phyloP scores from a whole-genome alignment of 2,888 invertebrate genomes.

The Limnephilus rhombicus region DNA sequence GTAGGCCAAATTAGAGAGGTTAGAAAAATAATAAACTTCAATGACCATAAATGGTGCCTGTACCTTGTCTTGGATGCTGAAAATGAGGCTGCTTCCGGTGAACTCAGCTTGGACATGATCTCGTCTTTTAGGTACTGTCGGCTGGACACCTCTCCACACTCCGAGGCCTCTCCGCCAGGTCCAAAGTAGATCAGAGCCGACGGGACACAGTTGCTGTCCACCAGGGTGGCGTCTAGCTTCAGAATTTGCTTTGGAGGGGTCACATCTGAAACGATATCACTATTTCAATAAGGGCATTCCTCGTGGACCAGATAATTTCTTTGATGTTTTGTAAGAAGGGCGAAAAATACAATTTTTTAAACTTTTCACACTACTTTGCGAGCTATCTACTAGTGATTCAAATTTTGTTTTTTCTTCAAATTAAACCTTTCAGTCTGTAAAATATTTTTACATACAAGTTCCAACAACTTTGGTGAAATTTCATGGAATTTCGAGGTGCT shows the following conservation, averaged over 20 bases:
- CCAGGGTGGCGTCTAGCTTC: conserved; percentile 79
- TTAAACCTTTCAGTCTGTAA: too few species aligned
- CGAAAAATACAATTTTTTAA: too few species aligned
- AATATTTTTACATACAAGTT: too few species aligned
- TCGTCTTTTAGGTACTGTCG: conserved; percentile 79
- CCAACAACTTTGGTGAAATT: too few species aligned
- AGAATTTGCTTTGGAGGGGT: conserved; percentile 89
- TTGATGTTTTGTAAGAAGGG: not conserved
- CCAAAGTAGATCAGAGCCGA: conserved; percentile 87
- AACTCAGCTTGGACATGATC: conserved; percentile 80
- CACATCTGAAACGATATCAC: conserved; percentile 80
- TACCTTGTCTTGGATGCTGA: conserved; percentile 84
- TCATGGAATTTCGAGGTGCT: too few species aligned
- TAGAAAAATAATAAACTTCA: not conserved
- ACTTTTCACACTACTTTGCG: too few species aligned
- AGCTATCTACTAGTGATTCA: too few species aligned
- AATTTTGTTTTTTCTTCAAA: too few species aligned
- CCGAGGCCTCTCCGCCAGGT: conserved; percentile 68
- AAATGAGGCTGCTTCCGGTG: conserved; percentile 82
- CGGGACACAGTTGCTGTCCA: conserved; percentile 88
- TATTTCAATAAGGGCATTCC: not conserved
- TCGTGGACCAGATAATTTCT: not conserved
- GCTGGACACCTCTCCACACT: conserved; percentile 70
- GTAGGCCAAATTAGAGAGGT: not conserved
- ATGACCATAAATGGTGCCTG: not conserved